Conservation (phyloP, 2,797 vertebrate genomes). For the Lagorchestes hirsutus region DNA sequence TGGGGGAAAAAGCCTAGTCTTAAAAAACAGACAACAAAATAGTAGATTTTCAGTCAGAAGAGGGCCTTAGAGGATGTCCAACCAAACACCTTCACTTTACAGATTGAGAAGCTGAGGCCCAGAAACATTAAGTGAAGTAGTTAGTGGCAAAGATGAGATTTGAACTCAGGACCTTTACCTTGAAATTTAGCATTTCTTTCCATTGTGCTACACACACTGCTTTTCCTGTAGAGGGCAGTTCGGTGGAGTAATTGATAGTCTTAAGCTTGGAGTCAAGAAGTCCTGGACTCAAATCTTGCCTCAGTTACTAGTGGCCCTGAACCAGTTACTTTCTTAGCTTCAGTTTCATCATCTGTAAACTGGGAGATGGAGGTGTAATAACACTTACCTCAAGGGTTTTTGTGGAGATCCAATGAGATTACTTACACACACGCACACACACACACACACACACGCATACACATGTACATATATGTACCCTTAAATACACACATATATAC, state of each 20-base stretch:
- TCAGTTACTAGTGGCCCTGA: not conserved
- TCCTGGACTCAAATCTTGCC: not conserved
- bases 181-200: not conserved
- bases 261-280: not conserved
- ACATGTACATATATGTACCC: too few relatives aligned
- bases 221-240: not conserved
- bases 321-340: not conserved
- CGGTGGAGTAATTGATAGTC: not conserved
- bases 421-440: not conserved
- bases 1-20: not conserved
- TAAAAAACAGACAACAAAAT: not conserved
- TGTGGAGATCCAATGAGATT: not conserved
- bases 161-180: not conserved
- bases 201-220: not conserved
- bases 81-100: not conserved
- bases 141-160: not conserved
- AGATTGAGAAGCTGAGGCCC: not conserved
- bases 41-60: not conserved
- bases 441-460: not conserved
- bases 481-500: not conserved
- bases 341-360: not conserved
- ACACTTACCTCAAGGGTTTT: not conserved
- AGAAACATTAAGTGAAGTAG: not conserved
- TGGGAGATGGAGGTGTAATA: not conserved
- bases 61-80: not conserved